These are phyloP conservation scores for Lepus townsendii DNA, from an alignment of 2,797 vertebrate genomes.

Conservation along the genomic window DNA sequence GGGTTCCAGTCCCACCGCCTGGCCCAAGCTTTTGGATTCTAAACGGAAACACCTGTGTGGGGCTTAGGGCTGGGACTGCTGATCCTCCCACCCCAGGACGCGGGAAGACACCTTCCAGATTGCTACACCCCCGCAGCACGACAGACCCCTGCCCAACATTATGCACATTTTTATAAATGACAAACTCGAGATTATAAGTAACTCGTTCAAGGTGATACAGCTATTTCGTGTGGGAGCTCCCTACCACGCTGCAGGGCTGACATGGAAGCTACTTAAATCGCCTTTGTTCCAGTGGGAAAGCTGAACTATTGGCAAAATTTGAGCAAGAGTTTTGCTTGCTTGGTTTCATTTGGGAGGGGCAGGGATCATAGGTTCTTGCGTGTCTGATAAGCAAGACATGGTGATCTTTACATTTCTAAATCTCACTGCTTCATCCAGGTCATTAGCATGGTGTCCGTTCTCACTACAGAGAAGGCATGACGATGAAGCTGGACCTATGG, in stretches of 20 bases:
- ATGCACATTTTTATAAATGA: neutral
- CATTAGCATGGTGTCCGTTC: neutral
- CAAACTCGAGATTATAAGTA: neutral
- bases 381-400: neutral
- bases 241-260: neutral
- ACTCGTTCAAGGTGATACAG: neutral
- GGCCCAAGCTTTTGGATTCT: too few relatives aligned
- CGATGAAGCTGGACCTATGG: too few relatives aligned
- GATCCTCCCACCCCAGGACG: too few relatives aligned
- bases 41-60: too few relatives aligned
- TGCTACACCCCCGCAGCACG: too few relatives aligned
- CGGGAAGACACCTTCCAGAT: too few relatives aligned
- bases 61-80: too few relatives aligned
- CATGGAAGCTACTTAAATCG: accelerated
- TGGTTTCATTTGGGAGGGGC: neutral
- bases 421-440: neutral
- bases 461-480: accelerated
- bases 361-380: neutral
- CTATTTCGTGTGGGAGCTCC: neutral
- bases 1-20: too few relatives aligned
- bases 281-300: neutral
- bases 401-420: accelerated
- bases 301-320: neutral
- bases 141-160: too few relatives aligned
- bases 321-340: neutral